phyloP scores from a whole-genome alignment of 2,797 vertebrate genomes.

The Tadarida brasiliensis region DNA sequence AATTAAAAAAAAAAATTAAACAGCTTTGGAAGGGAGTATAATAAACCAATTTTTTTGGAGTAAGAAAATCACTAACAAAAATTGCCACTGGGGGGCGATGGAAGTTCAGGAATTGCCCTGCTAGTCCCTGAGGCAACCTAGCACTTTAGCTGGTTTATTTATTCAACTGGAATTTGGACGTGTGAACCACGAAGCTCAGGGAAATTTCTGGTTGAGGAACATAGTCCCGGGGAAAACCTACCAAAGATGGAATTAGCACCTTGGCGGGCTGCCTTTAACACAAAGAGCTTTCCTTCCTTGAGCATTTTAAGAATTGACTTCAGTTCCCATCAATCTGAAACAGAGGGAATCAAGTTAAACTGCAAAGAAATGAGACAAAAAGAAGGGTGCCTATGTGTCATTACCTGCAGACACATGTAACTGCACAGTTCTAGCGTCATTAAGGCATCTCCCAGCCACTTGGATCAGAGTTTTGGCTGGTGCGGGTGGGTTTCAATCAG shows the following conservation, averaged over 20 bases:
- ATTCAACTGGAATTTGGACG: slow-evolving; percentile 66
- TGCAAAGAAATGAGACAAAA: neutral
- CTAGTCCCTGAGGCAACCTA: slow-evolving; percentile 19
- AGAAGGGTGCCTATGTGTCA: neutral
- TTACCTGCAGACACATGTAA: slow-evolving; percentile 29
- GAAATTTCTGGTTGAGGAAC: slow-evolving; percentile 59
- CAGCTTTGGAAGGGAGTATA: neutral
- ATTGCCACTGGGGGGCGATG: slow-evolving; percentile 76
- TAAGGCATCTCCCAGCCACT: neutral
- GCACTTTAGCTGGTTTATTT: slow-evolving; percentile 74
- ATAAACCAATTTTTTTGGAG: neutral
- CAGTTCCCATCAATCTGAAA: slow-evolving; percentile 41
- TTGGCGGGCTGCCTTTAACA: neutral
- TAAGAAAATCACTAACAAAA: neutral
- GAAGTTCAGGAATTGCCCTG: slow-evolving; percentile 43
- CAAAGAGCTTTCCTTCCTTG: slow-evolving; percentile 59
- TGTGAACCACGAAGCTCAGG: slow-evolving; percentile 40
- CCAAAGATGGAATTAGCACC: slow-evolving; percentile 68
- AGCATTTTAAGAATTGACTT: slow-evolving; percentile 37
- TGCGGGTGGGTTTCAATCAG: neutral
- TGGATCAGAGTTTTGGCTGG: neutral
- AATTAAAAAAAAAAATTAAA: neutral
- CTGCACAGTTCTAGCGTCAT: neutral
- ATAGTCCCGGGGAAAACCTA: slow-evolving; percentile 58
- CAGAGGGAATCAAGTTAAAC: slow-evolving; percentile 41